Evolutionary conservation across 2,113 vertebrate species (phyloP).

Genomic region (Spheniscus mendiculus): DNA sequence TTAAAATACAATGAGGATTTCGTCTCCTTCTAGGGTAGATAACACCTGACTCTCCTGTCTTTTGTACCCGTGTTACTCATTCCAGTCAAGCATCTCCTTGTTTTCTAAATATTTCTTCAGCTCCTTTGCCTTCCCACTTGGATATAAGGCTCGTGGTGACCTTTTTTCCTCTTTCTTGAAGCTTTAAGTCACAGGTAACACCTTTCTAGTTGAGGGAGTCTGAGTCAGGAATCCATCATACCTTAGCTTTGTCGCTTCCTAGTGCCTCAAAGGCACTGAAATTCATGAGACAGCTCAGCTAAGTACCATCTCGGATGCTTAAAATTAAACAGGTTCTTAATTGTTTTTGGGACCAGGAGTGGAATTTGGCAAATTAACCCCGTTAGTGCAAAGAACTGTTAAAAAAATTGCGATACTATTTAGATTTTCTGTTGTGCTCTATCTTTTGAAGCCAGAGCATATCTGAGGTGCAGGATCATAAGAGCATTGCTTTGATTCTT

Average conservation of each 20-base stretch:
- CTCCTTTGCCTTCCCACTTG: not conserved
- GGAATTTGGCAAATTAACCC: not conserved
- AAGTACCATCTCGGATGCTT: not conserved
- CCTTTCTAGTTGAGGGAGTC: not conserved
- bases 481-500: not conserved
- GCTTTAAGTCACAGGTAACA: not conserved
- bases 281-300: not conserved
- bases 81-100: not conserved
- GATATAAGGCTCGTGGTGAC: not conserved
- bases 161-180: not conserved
- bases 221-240: not conserved
- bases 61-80: not conserved
- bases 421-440: not conserved
- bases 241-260: not conserved
- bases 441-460: not conserved
- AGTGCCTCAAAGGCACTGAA: not conserved
- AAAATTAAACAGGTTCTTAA: not conserved
- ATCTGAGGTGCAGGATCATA: not conserved
- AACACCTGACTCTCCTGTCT: not conserved
- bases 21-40: not conserved
- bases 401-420: not conserved
- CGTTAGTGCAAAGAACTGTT: not conserved
- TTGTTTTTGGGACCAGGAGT: not conserved
- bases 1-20: not conserved
- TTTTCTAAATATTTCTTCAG: not conserved